Evolutionary conservation across 1,140 invertebrate genomes (phyloP).

Genomic region (Megathymus violae): DNA sequence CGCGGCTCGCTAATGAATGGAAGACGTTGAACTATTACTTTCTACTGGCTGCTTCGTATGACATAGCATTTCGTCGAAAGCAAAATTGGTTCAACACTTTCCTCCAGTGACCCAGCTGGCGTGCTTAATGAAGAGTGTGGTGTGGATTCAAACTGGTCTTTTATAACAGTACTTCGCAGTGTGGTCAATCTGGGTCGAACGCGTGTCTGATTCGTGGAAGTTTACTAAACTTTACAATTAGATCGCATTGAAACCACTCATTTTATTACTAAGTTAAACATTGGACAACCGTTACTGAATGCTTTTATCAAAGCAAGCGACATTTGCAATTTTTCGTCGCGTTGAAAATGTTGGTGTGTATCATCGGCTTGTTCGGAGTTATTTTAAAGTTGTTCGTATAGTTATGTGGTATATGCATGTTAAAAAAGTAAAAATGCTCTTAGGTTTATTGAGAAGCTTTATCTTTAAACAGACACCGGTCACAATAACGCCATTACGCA

Average conservation of each 20-base stretch:
- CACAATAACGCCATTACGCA: too few relatives aligned
- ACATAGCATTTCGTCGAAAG: slow-evolving; percentile 67
- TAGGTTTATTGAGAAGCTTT: too few relatives aligned
- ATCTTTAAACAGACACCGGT: too few relatives aligned
- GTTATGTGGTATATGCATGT: too few relatives aligned
- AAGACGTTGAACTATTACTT: slow-evolving; percentile 68
- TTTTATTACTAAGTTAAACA: neutral
- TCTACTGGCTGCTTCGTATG: slow-evolving; percentile 61
- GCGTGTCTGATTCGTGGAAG: neutral
- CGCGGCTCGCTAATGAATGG: slow-evolving; percentile 41
- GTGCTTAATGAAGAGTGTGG: slow-evolving; percentile 63
- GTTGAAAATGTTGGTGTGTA: too few relatives aligned
- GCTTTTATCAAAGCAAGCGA: too few relatives aligned
- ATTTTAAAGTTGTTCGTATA: too few relatives aligned
- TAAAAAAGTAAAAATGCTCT: too few relatives aligned
- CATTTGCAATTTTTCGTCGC: too few relatives aligned
- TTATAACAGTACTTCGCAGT: slow-evolving; percentile 69
- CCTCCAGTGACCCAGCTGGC: slow-evolving; percentile 63
- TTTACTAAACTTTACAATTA: neutral
- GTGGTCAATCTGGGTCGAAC: slow-evolving; percentile 42
- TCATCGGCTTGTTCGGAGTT: too few relatives aligned
- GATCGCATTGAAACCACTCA: neutral
- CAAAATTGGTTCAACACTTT: slow-evolving; percentile 81
- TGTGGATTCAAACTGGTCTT: slow-evolving; percentile 71
- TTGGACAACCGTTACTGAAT: too few relatives aligned